Percentiles rank a stretch among this genome's conserved stretches.
phyloP scores from a whole-genome alignment of 2,797 vertebrate genomes.

The Falco concolor region DNA sequence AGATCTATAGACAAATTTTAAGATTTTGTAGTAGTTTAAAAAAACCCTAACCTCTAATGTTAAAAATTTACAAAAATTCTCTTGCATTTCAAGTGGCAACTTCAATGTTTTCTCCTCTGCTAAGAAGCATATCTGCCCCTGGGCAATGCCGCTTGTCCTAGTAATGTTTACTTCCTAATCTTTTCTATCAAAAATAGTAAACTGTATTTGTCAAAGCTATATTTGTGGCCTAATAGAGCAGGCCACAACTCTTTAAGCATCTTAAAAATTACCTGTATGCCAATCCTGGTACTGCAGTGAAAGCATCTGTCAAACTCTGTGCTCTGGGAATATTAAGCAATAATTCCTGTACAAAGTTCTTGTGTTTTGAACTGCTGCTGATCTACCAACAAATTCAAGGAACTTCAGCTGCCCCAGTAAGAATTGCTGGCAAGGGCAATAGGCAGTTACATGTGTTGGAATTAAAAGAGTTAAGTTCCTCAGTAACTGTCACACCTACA shows the following conservation, averaged over 20 bases:
- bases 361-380: not conserved
- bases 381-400: not conserved
- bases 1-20: not conserved
- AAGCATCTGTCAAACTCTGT: not conserved
- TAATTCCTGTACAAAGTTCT: not conserved
- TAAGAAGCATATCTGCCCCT: not conserved
- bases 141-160: not conserved
- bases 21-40: not conserved
- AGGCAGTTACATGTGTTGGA: not conserved
- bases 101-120: not conserved
- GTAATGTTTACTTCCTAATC: not conserved
- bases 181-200: not conserved
- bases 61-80: not conserved
- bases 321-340: not conserved
- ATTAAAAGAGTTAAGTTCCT: not conserved
- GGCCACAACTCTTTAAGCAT: not conserved
- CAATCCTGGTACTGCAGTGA: not conserved
- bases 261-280: not conserved
- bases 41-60: not conserved
- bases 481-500: not conserved
- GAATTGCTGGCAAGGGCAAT: not conserved
- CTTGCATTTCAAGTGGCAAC: not conserved
- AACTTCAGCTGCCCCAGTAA: not conserved
- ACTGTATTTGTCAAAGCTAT: not conserved
- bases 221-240: not conserved